A percentile compares a stretch with the other conserved stretches of the same genome.
These are phyloP conservation scores for Aporophyla lueneburgensis DNA, from an alignment of 2,888 invertebrate species.

Conservation along the genomic window DNA sequence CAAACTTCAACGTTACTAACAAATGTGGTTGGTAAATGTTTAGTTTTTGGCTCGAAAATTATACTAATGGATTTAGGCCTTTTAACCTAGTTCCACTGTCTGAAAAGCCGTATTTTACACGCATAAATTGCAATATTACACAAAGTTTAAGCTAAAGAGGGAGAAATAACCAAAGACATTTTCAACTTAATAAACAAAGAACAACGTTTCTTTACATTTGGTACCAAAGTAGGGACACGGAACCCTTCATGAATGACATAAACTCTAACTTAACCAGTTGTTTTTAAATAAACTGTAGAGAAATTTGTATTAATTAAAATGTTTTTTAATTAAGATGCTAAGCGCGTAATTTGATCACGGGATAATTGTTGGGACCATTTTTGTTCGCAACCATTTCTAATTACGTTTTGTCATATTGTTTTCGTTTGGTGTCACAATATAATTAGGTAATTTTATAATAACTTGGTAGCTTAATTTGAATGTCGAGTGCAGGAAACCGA, in stretches of 20 bases:
- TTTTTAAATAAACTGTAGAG: constrained; percentile 14
- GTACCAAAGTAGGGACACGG: background rate
- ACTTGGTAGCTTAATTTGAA: background rate
- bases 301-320: constrained; percentile 41
- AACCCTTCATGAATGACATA: background rate
- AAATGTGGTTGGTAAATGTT: background rate
- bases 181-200: background rate
- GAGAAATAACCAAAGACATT: background rate
- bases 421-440: background rate
- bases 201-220: background rate
- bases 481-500: background rate
- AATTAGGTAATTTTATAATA: background rate
- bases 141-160: background rate
- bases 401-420: constrained; percentile 6
- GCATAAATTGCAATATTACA: background rate
- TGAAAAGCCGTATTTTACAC: background rate
- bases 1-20: background rate
- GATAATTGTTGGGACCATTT: constrained; percentile 20
- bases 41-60: background rate
- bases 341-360: constrained; percentile 24
- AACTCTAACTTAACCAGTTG: background rate
- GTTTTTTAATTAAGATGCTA: constrained; percentile 50
- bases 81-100: background rate
- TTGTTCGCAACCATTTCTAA: constrained; percentile 17
- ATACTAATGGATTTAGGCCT: background rate